Percentiles rank a stretch among this genome's conserved stretches.
phyloP scores from a whole-genome alignment of 2,113 vertebrate species.

The Chamaetylas fuelleborni region DNA sequence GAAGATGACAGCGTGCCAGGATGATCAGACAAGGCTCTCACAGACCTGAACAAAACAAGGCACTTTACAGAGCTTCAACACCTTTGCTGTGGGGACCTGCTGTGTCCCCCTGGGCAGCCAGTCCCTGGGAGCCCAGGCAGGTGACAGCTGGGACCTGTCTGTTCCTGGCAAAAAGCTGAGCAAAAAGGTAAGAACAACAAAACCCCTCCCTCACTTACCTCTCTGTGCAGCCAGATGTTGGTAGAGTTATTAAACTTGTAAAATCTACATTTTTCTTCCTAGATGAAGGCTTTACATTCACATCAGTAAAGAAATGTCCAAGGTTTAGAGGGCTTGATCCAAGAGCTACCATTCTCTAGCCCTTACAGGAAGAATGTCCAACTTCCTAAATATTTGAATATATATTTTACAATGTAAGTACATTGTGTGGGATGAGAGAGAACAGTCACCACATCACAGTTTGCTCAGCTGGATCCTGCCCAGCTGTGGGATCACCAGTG shows the following conservation, averaged over 20 bases:
- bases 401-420: background rate
- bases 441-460: slow-evolving; percentile 13
- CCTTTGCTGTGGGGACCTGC: background rate
- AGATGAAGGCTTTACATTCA: background rate
- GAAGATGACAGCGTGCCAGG: background rate
- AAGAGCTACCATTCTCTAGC: background rate
- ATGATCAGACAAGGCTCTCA: accelerated
- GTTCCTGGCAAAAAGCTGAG: background rate
- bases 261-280: background rate
- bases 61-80: background rate
- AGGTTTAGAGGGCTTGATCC: background rate
- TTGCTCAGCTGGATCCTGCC: slow-evolving; percentile 35
- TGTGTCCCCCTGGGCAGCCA: background rate
- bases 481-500: slow-evolving; percentile 38
- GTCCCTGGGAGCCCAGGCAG: accelerated
- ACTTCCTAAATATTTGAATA: slow-evolving; percentile 11
- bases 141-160: background rate
- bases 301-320: background rate
- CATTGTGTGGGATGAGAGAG: slow-evolving; percentile 11
- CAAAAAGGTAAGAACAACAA: background rate
- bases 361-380: background rate
- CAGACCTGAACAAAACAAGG: background rate
- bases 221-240: background rate
- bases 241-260: background rate
- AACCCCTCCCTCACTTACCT: background rate